Evolutionary conservation across 2,888 invertebrate species (phyloP).

Genomic region (Lochmaea crataegi): DNA sequence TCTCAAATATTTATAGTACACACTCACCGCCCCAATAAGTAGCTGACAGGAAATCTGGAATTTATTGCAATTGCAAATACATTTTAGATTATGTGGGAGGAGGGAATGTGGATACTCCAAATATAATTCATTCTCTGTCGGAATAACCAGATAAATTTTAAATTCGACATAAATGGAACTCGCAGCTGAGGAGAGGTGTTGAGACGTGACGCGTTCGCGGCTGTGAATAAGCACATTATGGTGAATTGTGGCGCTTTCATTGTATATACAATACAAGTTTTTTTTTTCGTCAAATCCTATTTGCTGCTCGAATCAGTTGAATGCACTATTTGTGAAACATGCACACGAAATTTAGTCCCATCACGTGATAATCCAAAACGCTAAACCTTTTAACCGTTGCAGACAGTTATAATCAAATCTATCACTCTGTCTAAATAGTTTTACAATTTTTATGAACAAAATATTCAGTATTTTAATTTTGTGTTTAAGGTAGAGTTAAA

Average conservation of each 20-base stretch:
- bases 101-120: slow-evolving; percentile 40
- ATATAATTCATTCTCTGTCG: slow-evolving; percentile 42
- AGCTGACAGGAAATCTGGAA: slow-evolving; percentile 53
- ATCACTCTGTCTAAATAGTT: no score
- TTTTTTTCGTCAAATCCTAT: slow-evolving; percentile 25
- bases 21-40: slow-evolving; percentile 49
- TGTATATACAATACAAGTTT: slow-evolving; percentile 23
- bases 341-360: slow-evolving; percentile 1
- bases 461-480: no score
- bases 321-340: background rate
- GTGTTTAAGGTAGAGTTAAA: no score
- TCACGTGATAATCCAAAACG: background rate
- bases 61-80: slow-evolving; percentile 48
- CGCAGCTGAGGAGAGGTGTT: slow-evolving; percentile 39
- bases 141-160: slow-evolving; percentile 44
- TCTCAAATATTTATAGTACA: slow-evolving; percentile 54
- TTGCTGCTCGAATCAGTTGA: slow-evolving; percentile 20
- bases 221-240: slow-evolving; percentile 35
- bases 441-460: no score
- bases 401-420: no score
- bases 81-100: slow-evolving; percentile 44
- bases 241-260: slow-evolving; percentile 25
- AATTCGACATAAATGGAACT: slow-evolving; percentile 44
- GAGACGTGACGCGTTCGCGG: slow-evolving; percentile 34
- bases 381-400: background rate